Evolutionary conservation across 2,797 vertebrate species (phyloP), one percentile per base, ranked within the genome.

Genomic region (Premnoplex brunnescens): DNA sequence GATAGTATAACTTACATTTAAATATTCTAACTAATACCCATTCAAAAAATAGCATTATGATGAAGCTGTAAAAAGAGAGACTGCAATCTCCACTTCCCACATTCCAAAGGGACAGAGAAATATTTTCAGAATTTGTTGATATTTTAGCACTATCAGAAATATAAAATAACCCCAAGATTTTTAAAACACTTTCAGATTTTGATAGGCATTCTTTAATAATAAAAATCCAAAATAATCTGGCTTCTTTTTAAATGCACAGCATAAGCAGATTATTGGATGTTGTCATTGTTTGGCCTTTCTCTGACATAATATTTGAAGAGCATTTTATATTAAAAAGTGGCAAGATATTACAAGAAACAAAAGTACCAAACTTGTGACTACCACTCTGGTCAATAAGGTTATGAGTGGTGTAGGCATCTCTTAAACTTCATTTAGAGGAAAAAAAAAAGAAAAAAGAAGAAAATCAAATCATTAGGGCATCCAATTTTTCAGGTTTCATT

Each of bases 101-200:
- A 28, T 54, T 55, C 16, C 27, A 76, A 46, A 58, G 27, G 20
- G 55, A 49, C 34, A 69, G 46, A 51, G 32, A 88, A 97, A 85
- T 73, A 92, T 66, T 62, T 85, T 55, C 93, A 93, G 75, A 91
- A 66, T 92, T 76, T 71, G 26, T 82, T 86, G 43, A n/a, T 81
- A 87, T 91, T 94, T 96, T 74, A 90, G 68, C 22, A 80, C 81
- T 74, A 66, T 55, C 21, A 66, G 22, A 83, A 80, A 59, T 17
- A 83, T 2, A 49, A 68, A 62, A 37, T 8, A 72, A 49, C 2
- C 1, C 3, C 30, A n/a, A 1, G 6, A 36, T 39, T 72, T 84
- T 60, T 10, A 64, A 67, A 92, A 67, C 0, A 8, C 4, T 73
- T 22, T 51, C 48, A n/a, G 28, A 68, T 7, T 49, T 68, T 49